A percentile compares a stretch with the other conserved stretches of the same genome.
These are phyloP conservation scores for Gymnodraco acuticeps DNA, from an alignment of 2,797 vertebrate species.

Conservation along the genomic window DNA sequence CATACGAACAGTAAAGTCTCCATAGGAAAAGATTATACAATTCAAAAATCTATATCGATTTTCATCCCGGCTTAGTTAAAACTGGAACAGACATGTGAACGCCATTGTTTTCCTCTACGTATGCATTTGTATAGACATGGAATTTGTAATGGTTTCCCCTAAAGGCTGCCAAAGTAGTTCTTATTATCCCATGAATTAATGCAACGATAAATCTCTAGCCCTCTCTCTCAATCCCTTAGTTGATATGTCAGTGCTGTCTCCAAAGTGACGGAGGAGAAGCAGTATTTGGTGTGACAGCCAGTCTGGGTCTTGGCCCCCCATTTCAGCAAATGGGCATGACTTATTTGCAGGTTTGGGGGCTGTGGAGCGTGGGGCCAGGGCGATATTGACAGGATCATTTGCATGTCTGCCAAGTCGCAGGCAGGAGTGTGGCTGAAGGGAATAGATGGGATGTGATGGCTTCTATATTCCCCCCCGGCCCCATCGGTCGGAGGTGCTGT, in stretches of 20 bases:
- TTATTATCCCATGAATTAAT: constrained; percentile 59
- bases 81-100: constrained; percentile 39
- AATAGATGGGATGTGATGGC: constrained; percentile 69
- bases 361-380: constrained; percentile 45
- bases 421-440: constrained; percentile 63
- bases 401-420: constrained; percentile 78
- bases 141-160: constrained; percentile 54
- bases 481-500: constrained; percentile 40
- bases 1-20: background rate
- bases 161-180: constrained; percentile 63
- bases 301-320: constrained; percentile 76
- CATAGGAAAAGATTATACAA: constrained; percentile 30
- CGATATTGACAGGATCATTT: constrained; percentile 81
- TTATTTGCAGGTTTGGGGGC: constrained; percentile 74
- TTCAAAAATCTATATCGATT: constrained; percentile 24
- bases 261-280: constrained; percentile 74
- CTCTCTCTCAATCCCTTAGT: constrained; percentile 46
- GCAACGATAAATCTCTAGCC: constrained; percentile 45
- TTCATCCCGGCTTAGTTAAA: constrained; percentile 38
- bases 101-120: constrained; percentile 49
- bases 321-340: constrained; percentile 77
- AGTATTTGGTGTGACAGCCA: constrained; percentile 77
- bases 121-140: constrained; percentile 53
- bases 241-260: constrained; percentile 71
- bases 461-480: constrained; percentile 48